Evolutionary conservation across 2,113 vertebrate genomes (phyloP), one percentile per base, ranked within the genome.

Genomic region (Rhabdornis inornatus): DNA sequence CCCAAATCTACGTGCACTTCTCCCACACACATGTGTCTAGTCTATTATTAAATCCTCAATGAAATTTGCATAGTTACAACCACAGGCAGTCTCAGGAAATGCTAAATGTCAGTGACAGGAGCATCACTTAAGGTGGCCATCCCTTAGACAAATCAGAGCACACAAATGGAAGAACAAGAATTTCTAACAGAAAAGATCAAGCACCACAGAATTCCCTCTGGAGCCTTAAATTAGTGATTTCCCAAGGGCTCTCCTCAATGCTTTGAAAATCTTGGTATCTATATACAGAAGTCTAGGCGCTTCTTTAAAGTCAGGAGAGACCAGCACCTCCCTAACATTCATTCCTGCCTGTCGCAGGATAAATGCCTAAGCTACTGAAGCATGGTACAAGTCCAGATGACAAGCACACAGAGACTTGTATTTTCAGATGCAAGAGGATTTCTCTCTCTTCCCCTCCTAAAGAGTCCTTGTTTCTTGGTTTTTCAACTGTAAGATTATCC

Each of bases 61-160:
- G 75, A 96, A 91, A 95, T 91, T 87, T 92, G 92, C 77, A 85
- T 82, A 82, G 81, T 37, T 89, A 56, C 61, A 87, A 85, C 49
- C 49, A 89, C 86, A 80, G 66, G 23, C 68, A 77, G 63, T 33
- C 70, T 88, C 95, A 76, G 92, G 87, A 96, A 96, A 94, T 69
- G 81, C 53, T 79, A 60, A 82, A 82, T 2, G 4, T 87, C 74
- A 69, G 65, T 76, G 61, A 82, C 53, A 71, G 44, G 39, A 74
- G 25, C 52, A 84, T 40, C 80, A 44, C 18, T 92, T 94, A 91
- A 89, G 69, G 65, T 61, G 65, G 77, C 49, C 40, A 69, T 61
- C 37, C 74, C 65, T 82, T 76, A 76, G 61, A 63, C 2, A 66
- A 31, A 78, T 49, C 20, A 75, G 6, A 70, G 56, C 39, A 77